phyloP scores from a whole-genome alignment of 2,888 invertebrate genomes.

The Eupithecia tripunctaria region DNA sequence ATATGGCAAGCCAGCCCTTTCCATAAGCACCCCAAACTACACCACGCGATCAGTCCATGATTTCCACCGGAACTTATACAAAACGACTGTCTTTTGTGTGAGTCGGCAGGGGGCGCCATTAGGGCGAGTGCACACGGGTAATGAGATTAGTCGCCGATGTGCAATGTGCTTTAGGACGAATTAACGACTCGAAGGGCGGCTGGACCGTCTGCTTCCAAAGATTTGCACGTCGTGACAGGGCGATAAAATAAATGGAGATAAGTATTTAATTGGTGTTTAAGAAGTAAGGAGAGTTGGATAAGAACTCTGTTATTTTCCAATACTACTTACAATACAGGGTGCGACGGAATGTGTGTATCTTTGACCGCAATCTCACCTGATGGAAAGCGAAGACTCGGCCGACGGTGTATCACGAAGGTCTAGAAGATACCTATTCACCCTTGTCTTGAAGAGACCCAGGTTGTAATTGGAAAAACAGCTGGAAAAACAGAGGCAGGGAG shows the following conservation, averaged over 20 bases:
- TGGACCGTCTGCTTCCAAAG: conserved; percentile 38
- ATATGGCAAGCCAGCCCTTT: not conserved
- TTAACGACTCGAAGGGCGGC: conserved; percentile 53
- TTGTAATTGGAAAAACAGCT: no score
- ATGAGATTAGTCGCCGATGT: conserved; percentile 62
- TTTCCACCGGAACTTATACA: conserved; percentile 39
- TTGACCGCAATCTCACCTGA: no score
- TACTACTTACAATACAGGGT: no score
- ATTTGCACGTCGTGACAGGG: conserved; percentile 27
- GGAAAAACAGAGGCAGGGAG: no score
- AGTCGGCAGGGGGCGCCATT: conserved; percentile 54
- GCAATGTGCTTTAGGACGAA: conserved; percentile 56
- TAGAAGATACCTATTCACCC: no score
- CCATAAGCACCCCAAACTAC: conserved; percentile 6
- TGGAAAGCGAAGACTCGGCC: no score
- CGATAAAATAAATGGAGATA: conserved; percentile 9
- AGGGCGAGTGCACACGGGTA: conserved; percentile 60
- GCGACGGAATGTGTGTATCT: no score
- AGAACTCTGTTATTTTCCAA: not conserved
- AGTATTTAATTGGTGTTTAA: not conserved
- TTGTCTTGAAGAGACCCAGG: no score
- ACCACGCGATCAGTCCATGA: conserved; percentile 23
- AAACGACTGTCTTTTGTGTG: conserved; percentile 55
- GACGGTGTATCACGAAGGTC: no score
- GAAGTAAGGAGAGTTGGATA: not conserved